Base-by-base conservation (phyloP, 2,113 vertebrate species). In the Phyllopteryx taeniolatus region DNA sequence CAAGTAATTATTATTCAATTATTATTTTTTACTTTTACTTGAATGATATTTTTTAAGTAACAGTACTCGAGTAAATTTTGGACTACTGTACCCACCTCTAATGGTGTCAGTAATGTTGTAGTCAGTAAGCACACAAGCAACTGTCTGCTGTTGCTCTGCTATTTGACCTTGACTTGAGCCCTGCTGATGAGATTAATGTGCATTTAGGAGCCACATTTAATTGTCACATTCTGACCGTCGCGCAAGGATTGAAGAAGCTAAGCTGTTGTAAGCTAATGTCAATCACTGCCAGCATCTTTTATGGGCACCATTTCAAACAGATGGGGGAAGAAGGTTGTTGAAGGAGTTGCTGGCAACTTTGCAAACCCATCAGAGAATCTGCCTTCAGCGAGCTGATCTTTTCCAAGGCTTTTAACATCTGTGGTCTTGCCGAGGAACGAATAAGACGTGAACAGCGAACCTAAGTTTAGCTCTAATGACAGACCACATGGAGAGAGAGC, bases 381-480 rank as follows among this genome's bases (percentile, higher is more conserved):
- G 43, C 64, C 8, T 44, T 14, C 43, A 12, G 20, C n/a, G 15
- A 43, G 11, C 33, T 3, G 47, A 83, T 68, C 71, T 77, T 87
- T 86, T 89, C 76, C 57, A 71, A 82, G 80, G 62, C 31, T 60
- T 68, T 64, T 57, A 76, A 86, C 81, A 86, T 83, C 74, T 83
- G 82, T 53, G 81, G 71, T 74, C 78, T 74, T 79, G 79, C 69
- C 53, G 8, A 78, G 77, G 68, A 79, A 70, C 53, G 74, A 79
- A 44, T 43, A 42, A 47, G 72, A 49, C 76, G 79, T 83, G 81
- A 86, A 89, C 88, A 90, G 76, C 44, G 1, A 15, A 39, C 77
- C 88, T 88, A 88, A 90, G 76, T 82, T 81, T 90, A 89, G 72
- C 85, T 72, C 73, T 70, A 80, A 85, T 84, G 83, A 88, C 70